These are phyloP conservation scores for Paracyclopina nana DNA, from an alignment of 1,140 invertebrate species.

Conservation along the genomic window DNA sequence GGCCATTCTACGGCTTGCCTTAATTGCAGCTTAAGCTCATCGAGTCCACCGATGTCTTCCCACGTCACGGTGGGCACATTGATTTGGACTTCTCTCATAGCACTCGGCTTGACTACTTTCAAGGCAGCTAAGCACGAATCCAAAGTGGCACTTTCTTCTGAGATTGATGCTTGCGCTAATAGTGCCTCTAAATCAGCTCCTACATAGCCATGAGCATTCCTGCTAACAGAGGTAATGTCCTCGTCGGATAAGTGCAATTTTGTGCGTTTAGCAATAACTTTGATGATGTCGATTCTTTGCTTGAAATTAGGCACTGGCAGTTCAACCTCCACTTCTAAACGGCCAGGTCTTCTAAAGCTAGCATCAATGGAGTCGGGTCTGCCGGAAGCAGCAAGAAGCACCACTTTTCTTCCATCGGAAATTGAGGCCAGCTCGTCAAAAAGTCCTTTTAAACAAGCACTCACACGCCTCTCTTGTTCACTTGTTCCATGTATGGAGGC, in stretches of 20 bases:
- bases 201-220: constrained; percentile 15
- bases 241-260: constrained; percentile 33
- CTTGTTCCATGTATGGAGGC: constrained; percentile 32
- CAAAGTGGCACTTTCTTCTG: constrained; percentile 16
- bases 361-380: constrained; percentile 46
- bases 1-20: constrained; percentile 84
- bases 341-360: constrained; percentile 47
- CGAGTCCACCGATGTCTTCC: constrained; percentile 80
- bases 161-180: constrained; percentile 26
- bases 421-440: background rate
- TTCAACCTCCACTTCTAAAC: constrained; percentile 65
- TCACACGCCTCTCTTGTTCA: background rate
- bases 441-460: constrained; percentile 23
- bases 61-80: constrained; percentile 43
- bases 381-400: constrained; percentile 49
- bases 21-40: constrained; percentile 62
- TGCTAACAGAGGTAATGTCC: constrained; percentile 40
- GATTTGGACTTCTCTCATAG: constrained; percentile 68
- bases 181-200: constrained; percentile 23
- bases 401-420: constrained; percentile 30
- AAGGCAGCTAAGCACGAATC: constrained; percentile 37
- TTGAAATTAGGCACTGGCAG: constrained; percentile 48
- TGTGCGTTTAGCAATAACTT: constrained; percentile 35
- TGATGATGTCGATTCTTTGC: constrained; percentile 42
- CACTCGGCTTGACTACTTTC: constrained; percentile 52